Evolutionary conservation across 2,888 invertebrate species (phyloP), one percentile per base, ranked within the genome.

Genomic region (Luperina testacea): DNA sequence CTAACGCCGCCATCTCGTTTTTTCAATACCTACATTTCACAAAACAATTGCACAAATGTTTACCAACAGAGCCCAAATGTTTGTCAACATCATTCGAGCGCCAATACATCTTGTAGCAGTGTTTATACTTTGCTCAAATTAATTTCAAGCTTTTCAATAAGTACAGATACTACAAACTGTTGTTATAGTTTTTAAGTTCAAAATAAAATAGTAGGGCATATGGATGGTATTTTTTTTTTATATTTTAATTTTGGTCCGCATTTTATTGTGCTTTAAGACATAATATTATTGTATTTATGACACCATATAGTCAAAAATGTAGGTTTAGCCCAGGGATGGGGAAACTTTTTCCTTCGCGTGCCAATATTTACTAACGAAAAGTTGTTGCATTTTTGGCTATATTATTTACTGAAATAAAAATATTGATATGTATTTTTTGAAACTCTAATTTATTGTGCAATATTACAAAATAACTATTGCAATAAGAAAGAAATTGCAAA

Each of bases 161-260:
- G 87, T 89, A 88, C 87, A 86, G 81, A 70, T 20, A 78, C 59
- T 85, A 32, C 77, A 53, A 85, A 81, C 81, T 85, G 87, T 77
- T 87, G 88, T 88, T 72, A 72, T 88, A 86, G 81, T 65, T 69
- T 48, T 81, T 87, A 81, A 88, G 84, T 76, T 75, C 38, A 48
- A 53, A 73, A 73, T 82, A 61, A 73, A 75, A 70, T 59, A 11
- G 53, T 74, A 63, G 38, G 61, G 70, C n/a, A 27, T 45, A 27
- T 45, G 69, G 77, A 78, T 82, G 67, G 68, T 51, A 65, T 78
- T 72, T 77, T 74, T 71, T 71, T 65, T 8, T 45, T 11, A 45
- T 38, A 51, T 51, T 51, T 27, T n/a, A 4, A 51, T 61, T 8
- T 68, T 51, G 7, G 51, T 11, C 20, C 2, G 13, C 17, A 24